These are phyloP conservation scores for Athalia cordata DNA, from an alignment of 2,888 invertebrate species.

Conservation along the genomic window DNA sequence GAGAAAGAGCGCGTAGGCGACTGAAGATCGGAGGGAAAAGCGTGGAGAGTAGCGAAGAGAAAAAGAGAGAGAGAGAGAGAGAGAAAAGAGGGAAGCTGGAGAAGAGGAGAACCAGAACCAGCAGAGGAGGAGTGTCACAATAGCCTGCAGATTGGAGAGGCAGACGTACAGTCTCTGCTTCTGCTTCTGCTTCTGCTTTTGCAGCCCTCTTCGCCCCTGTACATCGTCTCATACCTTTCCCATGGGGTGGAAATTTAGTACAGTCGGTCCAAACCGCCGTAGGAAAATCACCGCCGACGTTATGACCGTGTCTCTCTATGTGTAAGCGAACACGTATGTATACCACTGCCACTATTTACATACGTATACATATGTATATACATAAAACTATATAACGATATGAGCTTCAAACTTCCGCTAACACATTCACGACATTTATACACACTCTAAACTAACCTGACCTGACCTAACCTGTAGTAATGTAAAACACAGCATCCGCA, in stretches of 20 bases:
- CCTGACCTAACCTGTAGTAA: too few species aligned
- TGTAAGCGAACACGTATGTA: too few species aligned
- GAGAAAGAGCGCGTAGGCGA: neutral
- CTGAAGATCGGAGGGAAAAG: neutral
- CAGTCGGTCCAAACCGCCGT: constrained; percentile 54
- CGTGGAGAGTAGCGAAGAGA: neutral
- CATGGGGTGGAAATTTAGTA: constrained; percentile 52
- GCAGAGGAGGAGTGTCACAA: constrained; percentile 64
- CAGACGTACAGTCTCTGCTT: constrained; percentile 66
- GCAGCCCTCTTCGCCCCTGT: constrained; percentile 25
- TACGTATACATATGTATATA: too few species aligned
- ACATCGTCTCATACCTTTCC: too few species aligned
- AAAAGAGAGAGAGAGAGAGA: neutral
- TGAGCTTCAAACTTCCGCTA: neutral
- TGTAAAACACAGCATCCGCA: too few species aligned
- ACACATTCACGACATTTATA: too few species aligned
- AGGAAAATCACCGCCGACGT: too few species aligned
- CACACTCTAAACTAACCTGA: too few species aligned
- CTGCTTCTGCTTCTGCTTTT: too few species aligned
- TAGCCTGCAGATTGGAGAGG: constrained; percentile 70
- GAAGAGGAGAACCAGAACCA: constrained; percentile 36
- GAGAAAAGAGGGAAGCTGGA: neutral
- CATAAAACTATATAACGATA: too few species aligned
- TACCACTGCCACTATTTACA: too few species aligned
- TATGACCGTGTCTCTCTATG: too few species aligned